Conservation (phyloP, 2,797 vertebrate species). For the Danio albolineatus region DNA sequence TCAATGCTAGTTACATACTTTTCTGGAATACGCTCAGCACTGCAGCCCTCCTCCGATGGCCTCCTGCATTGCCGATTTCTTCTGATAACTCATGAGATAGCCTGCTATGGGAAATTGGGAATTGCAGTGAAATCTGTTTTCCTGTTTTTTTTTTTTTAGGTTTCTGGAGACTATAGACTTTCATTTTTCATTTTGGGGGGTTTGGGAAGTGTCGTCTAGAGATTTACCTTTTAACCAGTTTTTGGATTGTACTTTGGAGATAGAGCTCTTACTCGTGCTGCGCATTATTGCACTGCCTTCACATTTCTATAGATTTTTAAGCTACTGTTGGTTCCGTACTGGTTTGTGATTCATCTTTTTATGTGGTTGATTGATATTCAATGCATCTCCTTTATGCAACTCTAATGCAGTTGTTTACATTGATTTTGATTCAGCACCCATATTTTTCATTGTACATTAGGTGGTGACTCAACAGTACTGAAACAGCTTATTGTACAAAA, state of each 20-base stretch:
- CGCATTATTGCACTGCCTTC: conserved; percentile 4
- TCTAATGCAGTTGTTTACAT: conserved; percentile 5
- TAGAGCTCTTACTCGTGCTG: not conserved
- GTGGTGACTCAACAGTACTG: not conserved
- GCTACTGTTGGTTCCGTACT: not conserved
- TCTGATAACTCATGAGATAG: conserved; percentile 22
- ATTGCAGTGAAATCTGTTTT: conserved; percentile 13
- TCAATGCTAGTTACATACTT: conserved; percentile 17
- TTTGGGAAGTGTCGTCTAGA: not conserved
- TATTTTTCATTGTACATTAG: conserved; percentile 16
- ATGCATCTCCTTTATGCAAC: conserved; percentile 13
- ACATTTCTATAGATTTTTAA: not conserved
- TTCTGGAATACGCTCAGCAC: conserved; percentile 6
- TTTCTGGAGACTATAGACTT: conserved; percentile 4
- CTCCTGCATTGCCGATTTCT: conserved; percentile 28
- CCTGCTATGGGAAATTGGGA: conserved; percentile 8
- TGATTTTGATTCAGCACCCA: conserved; percentile 9
- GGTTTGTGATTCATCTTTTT: not conserved
- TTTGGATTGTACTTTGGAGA: not conserved
- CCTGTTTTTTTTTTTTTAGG: not conserved
- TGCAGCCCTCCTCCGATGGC: not conserved
- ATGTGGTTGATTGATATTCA: conserved; percentile 4
- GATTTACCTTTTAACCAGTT: conserved; percentile 2
- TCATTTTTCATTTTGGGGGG: not conserved
- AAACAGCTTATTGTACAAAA: conserved; percentile 7